These are phyloP conservation scores for Sminthurinus signatus DNA, from an alignment of 1,140 invertebrate genomes.

Conservation along the genomic window DNA sequence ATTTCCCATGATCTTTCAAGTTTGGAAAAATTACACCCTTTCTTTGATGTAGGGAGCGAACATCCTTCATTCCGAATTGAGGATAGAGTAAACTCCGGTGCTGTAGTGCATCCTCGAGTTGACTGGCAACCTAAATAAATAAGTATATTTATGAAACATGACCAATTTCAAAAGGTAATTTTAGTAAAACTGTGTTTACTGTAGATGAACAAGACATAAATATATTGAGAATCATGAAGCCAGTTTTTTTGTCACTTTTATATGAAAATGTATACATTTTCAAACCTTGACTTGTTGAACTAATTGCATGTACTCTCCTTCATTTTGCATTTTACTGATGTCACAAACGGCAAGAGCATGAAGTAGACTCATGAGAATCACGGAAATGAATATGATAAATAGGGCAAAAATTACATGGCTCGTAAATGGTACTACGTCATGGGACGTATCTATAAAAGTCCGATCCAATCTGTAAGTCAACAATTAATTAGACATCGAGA, in stretches of 20 bases:
- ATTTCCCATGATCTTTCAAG: constrained; percentile 41
- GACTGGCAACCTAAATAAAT: constrained; percentile 40
- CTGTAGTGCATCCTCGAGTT: constrained; percentile 40
- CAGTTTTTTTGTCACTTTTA: background rate
- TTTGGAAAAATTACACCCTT: constrained; percentile 42
- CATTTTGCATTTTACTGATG: constrained; percentile 40
- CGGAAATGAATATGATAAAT: constrained; percentile 42
- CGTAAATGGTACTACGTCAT: constrained; percentile 39
- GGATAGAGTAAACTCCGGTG: constrained; percentile 40
- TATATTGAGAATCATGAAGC: background rate
- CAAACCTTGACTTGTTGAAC: constrained; percentile 40
- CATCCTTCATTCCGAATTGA: constrained; percentile 38
- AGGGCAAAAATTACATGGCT: constrained; percentile 41
- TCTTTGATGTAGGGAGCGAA: constrained; percentile 34
- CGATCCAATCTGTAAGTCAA: too few relatives aligned
- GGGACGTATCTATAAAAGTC: constrained; percentile 39
- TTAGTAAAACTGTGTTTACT: too few relatives aligned
- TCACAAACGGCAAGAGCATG: constrained; percentile 40
- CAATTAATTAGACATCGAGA: too few relatives aligned
- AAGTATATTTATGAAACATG: too few relatives aligned
- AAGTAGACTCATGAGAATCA: constrained; percentile 41
- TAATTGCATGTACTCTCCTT: constrained; percentile 41
- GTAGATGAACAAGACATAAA: too few relatives aligned
- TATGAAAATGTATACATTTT: background rate
- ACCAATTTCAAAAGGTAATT: too few relatives aligned